phyloP scores from a whole-genome alignment of 2,797 vertebrate genomes.

The Enteromius mattozi region DNA sequence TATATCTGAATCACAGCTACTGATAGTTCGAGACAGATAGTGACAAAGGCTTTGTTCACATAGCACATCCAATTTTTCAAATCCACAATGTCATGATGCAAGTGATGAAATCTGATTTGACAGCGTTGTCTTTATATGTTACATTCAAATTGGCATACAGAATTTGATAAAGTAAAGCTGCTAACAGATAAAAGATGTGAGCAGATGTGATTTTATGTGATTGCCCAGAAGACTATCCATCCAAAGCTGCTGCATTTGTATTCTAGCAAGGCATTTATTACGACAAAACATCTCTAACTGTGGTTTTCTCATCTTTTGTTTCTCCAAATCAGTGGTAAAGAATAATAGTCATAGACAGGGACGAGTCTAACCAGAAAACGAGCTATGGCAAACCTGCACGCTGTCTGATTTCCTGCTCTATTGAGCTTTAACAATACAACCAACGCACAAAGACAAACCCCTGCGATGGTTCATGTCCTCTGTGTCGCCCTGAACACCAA shows the following conservation, averaged over 20 bases:
- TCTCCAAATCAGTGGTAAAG: constrained; percentile 23
- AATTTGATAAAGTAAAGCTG: neutral
- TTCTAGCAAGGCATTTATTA: constrained; percentile 17
- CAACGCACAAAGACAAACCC: constrained; percentile 42
- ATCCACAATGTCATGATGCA: neutral
- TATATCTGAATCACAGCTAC: constrained; percentile 19
- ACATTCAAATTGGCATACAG: neutral
- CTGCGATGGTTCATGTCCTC: constrained; percentile 11
- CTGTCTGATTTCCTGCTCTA: constrained; percentile 27
- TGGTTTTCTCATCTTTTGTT: constrained; percentile 40
- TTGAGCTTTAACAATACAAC: constrained; percentile 52
- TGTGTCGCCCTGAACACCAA: constrained; percentile 24
- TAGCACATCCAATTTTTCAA: neutral
- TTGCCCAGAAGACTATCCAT: neutral
- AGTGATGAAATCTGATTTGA: neutral
- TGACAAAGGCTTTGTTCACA: constrained; percentile 8
- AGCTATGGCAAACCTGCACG: constrained; percentile 32
- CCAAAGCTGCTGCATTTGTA: neutral
- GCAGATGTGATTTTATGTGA: neutral
- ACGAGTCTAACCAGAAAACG: constrained; percentile 41
- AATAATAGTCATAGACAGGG: constrained; percentile 43
- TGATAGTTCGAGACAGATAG: neutral
- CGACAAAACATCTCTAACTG: constrained; percentile 22
- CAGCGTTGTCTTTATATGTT: neutral
- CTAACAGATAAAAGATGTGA: neutral